These are phyloP conservation scores for Platyura marginata DNA, from an alignment of 1,140 invertebrate genomes.

Conservation along the genomic window DNA sequence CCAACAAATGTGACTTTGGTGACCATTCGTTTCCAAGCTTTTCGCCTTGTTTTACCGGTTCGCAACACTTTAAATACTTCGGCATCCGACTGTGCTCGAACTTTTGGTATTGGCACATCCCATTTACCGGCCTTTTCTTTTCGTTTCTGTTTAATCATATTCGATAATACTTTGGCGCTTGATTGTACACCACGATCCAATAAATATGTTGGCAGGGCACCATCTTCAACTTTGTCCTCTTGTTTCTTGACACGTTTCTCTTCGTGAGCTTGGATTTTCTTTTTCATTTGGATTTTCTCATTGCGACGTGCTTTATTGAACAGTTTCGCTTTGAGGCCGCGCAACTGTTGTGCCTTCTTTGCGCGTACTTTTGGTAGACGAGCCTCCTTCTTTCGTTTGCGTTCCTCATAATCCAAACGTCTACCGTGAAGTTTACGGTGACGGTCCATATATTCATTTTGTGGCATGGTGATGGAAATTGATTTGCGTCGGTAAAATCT, in stretches of 20 bases:
- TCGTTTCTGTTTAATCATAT: slow-evolving; percentile 99
- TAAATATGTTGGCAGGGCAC: slow-evolving; percentile 89
- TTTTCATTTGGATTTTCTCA: slow-evolving; percentile 99
- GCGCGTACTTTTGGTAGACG: slow-evolving; percentile 79
- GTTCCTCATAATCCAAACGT: slow-evolving; percentile 93
- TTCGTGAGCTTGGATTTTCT: slow-evolving; percentile 86
- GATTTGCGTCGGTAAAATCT: neutral
- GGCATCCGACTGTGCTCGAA: slow-evolving; percentile 88
- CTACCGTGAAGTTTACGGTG: slow-evolving; percentile 91
- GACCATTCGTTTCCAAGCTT: slow-evolving; percentile 99
- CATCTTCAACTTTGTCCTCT: slow-evolving; percentile 65
- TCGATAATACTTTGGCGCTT: slow-evolving; percentile 88
- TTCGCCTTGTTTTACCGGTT: slow-evolving; percentile 86
- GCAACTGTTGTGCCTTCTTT: slow-evolving; percentile 74
- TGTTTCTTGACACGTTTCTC: slow-evolving; percentile 78
- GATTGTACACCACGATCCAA: slow-evolving; percentile 92
- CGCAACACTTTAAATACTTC: slow-evolving; percentile 94
- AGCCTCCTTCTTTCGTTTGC: slow-evolving; percentile 88
- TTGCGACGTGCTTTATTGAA: slow-evolving; percentile 91
- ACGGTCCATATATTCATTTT: slow-evolving; percentile 99
- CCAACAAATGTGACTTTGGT: slow-evolving; percentile 98
- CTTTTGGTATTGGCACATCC: slow-evolving; percentile 98
- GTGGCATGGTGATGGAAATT: slow-evolving; percentile 72
- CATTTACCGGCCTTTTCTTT: slow-evolving; percentile 99
- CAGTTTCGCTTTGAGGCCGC: slow-evolving; percentile 94